Base-by-base conservation (phyloP, 1,140 invertebrate species). In the Caenorhabditis remanei region DNA sequence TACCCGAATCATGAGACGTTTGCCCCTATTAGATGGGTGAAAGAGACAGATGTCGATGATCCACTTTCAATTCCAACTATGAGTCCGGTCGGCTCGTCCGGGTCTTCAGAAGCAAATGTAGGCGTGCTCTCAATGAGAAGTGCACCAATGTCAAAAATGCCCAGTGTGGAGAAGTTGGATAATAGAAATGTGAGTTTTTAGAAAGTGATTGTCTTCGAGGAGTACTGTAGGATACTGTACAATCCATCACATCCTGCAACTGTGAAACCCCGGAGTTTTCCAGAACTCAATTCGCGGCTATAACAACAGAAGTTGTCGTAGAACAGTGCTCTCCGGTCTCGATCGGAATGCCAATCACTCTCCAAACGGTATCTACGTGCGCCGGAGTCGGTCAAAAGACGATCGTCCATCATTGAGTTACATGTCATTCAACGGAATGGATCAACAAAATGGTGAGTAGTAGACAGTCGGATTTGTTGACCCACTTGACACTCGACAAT, bases 41-140 rank as follows among this genome's bases (percentile, higher is more conserved):
- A 87, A 55, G 86, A 87, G 56, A 87, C 86, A 14, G 86, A 87
- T 56, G 55, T 87, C 40, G 86, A 87, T 41, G 86, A 87, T 41
- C 86, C 86, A 56, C 21, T 40, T 4, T 87, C 82, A 13, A 56
- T 83, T 58, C 86, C 86, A 21, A 71, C 82, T 32, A 84, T 84
- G 75, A 71, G 65, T 46, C 82, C 86, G 48, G 83, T 87, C n/a
- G 86, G 82, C n/a, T 58, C 83, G 16, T 84, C 58, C 6, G 58
- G 83, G 11, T 61, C 83, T 58, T 84, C 55, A 58, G 83, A 84
- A 63, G 58, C 83, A 40, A 84, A 63, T 58, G 24, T 46, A 19
- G 83, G 83, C 11, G 43, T 84, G 53, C 6, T 61, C 19, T n/a
- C 85, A 56, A 53, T 48, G 65, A 48, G 50, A 85, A 85, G 67